Base-by-base conservation (phyloP, 2,797 vertebrate genomes). In the Fringilla coelebs region DNA sequence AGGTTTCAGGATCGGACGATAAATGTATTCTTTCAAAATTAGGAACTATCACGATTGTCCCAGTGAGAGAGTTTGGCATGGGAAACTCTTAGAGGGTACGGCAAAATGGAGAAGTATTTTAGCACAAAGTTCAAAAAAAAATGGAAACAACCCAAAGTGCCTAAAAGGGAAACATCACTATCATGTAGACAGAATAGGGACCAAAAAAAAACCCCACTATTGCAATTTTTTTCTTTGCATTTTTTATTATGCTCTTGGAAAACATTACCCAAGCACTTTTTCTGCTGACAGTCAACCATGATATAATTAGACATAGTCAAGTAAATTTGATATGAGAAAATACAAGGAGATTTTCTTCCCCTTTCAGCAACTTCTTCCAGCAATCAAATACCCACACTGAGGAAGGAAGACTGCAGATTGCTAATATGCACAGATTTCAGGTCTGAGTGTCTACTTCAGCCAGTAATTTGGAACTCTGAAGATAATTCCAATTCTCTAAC, bases 231-330 rank as follows among this genome's bases (percentile, higher is more conserved):
- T 45, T 31, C 14, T 51, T 90, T 34, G 26, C 6, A 60, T 74
- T 71, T 88, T 92, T 94, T 54, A 89, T 63, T 76, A 61, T 41
- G n/a, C 19, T 65, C 22, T 75, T 78, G 51, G 36, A 93, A 94
- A 90, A 91, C 79, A 91, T 82, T 78, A 97, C 73, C 70, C 70
- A 91, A 90, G 91, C 66, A 91, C 38, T 91, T 95, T 93, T 94
- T 93, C 88, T 12, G 14, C 94, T 88, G 94, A 93, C 89, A 91
- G 55, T 57, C 77, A 90, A 79, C 72, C 34, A 61, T 0, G 8
- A 76, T 71, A 86, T 78, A 95, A 94, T 95, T 94, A 96, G 91
- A 86, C 63, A 65, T 21, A 88, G 55, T 36, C 80, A 91, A 93
- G 76, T 82, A 90, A 88, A 94, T 94, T 70, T 90, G 70, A 85